These are phyloP conservation scores for Ophion obscuratus DNA, from an alignment of 2,888 invertebrate genomes.

Conservation along the genomic window DNA sequence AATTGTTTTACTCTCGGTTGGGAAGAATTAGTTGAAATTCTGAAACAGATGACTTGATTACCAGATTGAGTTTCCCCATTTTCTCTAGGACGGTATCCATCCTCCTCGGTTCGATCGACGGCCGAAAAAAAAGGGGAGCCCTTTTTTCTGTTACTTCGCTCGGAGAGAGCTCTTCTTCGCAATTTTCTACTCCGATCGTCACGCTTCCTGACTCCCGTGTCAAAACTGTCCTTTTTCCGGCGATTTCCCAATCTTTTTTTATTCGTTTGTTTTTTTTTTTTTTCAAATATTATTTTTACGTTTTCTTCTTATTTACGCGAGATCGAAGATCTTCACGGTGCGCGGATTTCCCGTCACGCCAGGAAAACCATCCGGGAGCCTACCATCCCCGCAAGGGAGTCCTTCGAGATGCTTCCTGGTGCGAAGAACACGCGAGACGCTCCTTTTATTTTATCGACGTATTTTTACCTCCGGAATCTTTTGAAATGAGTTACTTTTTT, in stretches of 20 bases:
- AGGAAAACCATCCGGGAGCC: constrained; percentile 20
- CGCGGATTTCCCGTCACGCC: constrained; percentile 60
- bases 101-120: constrained; percentile 51
- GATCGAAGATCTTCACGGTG: constrained; percentile 53
- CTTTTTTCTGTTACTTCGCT: constrained; percentile 16
- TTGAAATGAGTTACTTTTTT: background rate
- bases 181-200: constrained; percentile 1
- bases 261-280: constrained; percentile 29
- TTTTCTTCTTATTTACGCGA: constrained; percentile 36
- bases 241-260: constrained; percentile 8
- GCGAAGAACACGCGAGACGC: constrained; percentile 32
- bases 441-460: background rate
- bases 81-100: constrained; percentile 82
- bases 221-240: constrained; percentile 59
- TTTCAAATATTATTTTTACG: constrained; percentile 29
- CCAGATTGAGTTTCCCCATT: constrained; percentile 83
- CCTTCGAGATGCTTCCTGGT: constrained; percentile 55
- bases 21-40: background rate
- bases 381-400: constrained; percentile 15
- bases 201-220: constrained; percentile 54
- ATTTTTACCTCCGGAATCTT: constrained; percentile 2
- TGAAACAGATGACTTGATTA: constrained; percentile 70
- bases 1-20: background rate
- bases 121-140: constrained; percentile 9
- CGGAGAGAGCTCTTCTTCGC: constrained; percentile 19